Conservation (phyloP, 2,797 vertebrate species). For the Sebastes cheni region DNA sequence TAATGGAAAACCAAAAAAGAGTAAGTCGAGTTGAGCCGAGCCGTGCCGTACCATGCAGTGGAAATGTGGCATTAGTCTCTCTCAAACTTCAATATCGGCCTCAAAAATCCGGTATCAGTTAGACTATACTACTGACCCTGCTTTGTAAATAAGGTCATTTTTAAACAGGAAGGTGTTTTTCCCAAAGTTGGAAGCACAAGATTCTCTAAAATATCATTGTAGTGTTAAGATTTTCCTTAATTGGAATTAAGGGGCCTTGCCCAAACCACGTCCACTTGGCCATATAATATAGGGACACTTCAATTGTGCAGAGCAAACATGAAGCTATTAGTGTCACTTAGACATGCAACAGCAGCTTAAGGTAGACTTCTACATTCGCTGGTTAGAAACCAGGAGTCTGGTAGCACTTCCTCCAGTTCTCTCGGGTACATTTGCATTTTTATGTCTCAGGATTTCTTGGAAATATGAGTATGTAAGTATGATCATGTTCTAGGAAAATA, state of each 20-base stretch:
- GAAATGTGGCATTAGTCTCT: no score
- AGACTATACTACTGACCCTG: not conserved
- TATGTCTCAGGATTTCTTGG: not conserved
- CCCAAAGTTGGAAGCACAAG: not conserved
- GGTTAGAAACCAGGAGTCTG: not conserved
- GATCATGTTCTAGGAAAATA: constrained; percentile 20
- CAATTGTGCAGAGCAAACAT: no score
- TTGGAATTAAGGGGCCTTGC: not conserved
- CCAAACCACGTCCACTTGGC: not conserved
- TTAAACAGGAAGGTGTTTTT: not conserved
- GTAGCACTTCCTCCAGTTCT: not conserved
- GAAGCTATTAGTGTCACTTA: not conserved
- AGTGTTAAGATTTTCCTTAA: not conserved
- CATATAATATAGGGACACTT: not conserved
- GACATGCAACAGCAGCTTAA: not conserved
- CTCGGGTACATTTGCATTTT: not conserved
- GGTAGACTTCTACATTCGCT: not conserved
- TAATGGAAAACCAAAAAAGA: no score
- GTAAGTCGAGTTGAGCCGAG: no score
- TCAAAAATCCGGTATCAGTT: not conserved
- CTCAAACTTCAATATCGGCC: not conserved
- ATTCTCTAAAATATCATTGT: not conserved
- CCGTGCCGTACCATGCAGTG: no score
- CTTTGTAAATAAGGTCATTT: not conserved
- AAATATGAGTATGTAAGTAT: not conserved